Evolutionary conservation across 2,113 vertebrate genomes (phyloP).

Genomic region (Electrona antarctica): DNA sequence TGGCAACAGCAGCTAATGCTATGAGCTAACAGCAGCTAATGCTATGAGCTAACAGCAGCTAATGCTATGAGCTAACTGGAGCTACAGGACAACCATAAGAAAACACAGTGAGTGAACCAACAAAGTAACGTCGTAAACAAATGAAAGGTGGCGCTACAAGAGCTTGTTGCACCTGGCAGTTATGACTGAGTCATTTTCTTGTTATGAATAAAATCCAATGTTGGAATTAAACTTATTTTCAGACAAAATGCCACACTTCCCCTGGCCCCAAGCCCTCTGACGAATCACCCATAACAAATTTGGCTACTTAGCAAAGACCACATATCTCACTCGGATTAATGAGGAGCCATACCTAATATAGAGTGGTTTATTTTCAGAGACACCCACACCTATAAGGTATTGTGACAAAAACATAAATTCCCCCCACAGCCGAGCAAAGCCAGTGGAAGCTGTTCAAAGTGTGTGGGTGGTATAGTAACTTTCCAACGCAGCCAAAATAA

Average conservation of each 20-base stretch:
- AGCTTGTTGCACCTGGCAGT: no score
- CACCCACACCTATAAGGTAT: background rate
- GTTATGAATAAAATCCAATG: background rate
- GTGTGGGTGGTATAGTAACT: slow-evolving; percentile 28
- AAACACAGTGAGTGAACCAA: no score
- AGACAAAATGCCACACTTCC: background rate
- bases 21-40: no score
- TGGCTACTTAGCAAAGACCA: slow-evolving; percentile 8
- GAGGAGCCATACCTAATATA: background rate
- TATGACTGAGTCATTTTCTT: background rate
- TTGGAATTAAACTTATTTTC: slow-evolving; percentile 6
- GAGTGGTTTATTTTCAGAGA: slow-evolving; percentile 10
- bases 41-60: no score
- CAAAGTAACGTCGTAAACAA: no score
- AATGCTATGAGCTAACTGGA: no score
- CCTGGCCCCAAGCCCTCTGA: slow-evolving; percentile 12
- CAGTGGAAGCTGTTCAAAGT: slow-evolving; percentile 10
- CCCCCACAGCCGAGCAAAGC: background rate
- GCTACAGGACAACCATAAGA: no score
- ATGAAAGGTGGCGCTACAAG: no score
- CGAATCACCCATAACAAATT: background rate
- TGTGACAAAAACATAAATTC: background rate
- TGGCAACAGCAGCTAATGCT: no score
- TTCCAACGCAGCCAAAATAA: slow-evolving; percentile 19
- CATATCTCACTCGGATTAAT: slow-evolving; percentile 14